Percentiles rank a stretch among this genome's conserved stretches.
Conservation (phyloP, 2,888 invertebrate species). For the Meta bourneti region DNA sequence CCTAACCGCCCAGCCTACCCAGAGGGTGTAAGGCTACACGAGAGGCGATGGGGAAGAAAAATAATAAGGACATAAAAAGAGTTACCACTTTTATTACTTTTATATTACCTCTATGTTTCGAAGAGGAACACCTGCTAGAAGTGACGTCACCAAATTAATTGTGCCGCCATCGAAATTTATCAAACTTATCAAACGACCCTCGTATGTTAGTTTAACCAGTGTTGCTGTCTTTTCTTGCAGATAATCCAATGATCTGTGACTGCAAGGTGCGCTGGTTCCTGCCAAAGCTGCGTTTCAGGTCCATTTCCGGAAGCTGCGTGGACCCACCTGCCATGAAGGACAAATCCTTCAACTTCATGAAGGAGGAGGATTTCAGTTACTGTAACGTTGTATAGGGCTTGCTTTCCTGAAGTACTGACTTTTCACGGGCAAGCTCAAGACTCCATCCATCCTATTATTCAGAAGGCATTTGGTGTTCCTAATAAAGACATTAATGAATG, state of each 20-base stretch:
- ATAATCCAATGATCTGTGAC: slow-evolving; percentile 1
- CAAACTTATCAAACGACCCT: neutral
- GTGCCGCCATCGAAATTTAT: too few relatives aligned
- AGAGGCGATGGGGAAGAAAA: too few relatives aligned
- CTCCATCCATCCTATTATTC: too few relatives aligned
- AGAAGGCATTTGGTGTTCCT: too few relatives aligned
- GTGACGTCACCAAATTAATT: neutral
- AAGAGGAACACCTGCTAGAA: too few relatives aligned
- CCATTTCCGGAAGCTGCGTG: neutral
- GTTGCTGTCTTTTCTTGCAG: neutral
- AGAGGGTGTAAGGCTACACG: too few relatives aligned
- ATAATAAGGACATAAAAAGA: too few relatives aligned
- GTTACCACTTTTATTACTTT: too few relatives aligned
- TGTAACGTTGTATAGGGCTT: neutral
- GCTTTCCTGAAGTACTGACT: neutral
- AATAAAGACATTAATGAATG: too few relatives aligned
- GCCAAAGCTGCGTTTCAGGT: neutral
- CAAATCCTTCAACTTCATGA: neutral
- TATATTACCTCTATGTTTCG: too few relatives aligned
- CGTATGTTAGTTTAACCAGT: neutral
- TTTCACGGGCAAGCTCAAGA: neutral
- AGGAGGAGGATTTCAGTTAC: neutral
- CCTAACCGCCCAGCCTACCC: too few relatives aligned
- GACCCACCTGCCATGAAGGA: neutral
- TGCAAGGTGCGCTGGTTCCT: slow-evolving; percentile 1